Evolutionary conservation across 35 echinoderm and acorn worm species (phyloP).

Genomic region (Strongylocentrotus purpuratus): DNA sequence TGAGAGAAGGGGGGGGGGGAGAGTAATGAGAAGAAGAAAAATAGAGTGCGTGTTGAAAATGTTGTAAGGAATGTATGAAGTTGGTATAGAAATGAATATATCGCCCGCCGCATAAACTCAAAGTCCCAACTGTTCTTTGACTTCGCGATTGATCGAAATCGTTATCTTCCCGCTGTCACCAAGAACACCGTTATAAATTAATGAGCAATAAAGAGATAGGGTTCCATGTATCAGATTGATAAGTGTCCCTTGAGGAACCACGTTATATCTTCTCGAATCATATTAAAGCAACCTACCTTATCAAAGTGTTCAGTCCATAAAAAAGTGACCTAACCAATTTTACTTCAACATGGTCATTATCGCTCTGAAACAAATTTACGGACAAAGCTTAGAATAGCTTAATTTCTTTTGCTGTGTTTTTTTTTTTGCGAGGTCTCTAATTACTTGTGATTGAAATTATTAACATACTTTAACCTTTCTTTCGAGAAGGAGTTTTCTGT

Average conservation of each 20-base stretch:
- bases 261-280: too few relatives aligned
- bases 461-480: background rate
- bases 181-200: background rate
- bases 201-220: background rate
- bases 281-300: too few relatives aligned
- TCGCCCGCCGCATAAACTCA: background rate
- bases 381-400: background rate
- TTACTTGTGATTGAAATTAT: background rate
- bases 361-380: background rate
- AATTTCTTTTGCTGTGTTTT: background rate
- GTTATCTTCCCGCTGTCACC: background rate
- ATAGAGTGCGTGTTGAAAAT: too few relatives aligned
- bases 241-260: background rate
- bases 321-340: background rate
- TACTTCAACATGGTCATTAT: background rate
- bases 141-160: too few relatives aligned
- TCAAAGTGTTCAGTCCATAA: background rate
- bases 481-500: background rate
- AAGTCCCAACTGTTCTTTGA: background rate
- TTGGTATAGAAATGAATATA: constrained; percentile 4
- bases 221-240: background rate
- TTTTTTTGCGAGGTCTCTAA: too few relatives aligned
- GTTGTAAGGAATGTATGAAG: background rate
- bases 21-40: background rate
- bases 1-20: background rate